A percentile compares a stretch with the other conserved stretches of the same genome.
Evolutionary conservation across 2,113 vertebrate species (phyloP).

Genomic region (Neodon shergylaensis): DNA sequence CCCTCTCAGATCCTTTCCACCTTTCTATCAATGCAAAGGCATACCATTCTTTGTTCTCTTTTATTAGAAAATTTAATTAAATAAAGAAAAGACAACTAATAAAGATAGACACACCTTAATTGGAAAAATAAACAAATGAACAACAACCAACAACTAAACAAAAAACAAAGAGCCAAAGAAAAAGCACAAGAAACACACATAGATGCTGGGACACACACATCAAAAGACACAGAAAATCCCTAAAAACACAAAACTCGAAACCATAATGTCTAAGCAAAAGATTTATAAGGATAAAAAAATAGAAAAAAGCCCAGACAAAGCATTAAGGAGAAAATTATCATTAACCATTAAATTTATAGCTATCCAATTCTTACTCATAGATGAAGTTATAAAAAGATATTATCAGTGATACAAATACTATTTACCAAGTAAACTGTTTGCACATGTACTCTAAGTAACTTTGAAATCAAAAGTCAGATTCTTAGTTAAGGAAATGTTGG

Average conservation of each 20-base stretch:
- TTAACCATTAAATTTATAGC: neutral
- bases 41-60: neutral
- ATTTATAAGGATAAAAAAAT: neutral
- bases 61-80: neutral
- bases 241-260: neutral
- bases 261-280: neutral
- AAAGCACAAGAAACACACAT: neutral
- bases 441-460: neutral
- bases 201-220: neutral
- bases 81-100: neutral
- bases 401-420: neutral
- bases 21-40: too few relatives aligned
- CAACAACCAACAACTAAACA: neutral
- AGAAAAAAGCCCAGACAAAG: neutral
- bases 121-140: neutral
- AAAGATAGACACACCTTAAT: neutral
- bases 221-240: neutral
- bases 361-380: neutral
- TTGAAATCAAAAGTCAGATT: neutral
- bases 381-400: neutral
- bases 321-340: neutral
- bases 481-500: neutral
- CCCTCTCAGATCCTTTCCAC: neutral
- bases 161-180: neutral
- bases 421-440: neutral